Evolutionary conservation across 2,888 invertebrate species (phyloP).

Genomic region (Eilema depressum): DNA sequence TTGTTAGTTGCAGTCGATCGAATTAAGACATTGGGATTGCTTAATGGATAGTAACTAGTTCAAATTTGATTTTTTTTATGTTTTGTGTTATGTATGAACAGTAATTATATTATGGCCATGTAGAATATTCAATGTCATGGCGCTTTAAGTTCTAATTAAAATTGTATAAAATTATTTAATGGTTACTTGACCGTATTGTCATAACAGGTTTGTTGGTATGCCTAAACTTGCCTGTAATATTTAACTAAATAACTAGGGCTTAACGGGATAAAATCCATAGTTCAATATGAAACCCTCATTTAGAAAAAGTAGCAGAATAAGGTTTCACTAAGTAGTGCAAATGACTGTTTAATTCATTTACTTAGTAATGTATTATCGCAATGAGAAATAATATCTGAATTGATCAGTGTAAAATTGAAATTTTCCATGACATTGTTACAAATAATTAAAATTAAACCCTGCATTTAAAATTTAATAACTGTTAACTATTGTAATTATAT

Average conservation of each 20-base stretch:
- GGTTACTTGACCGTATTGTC: slow-evolving; percentile 50
- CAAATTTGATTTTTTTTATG: slow-evolving; percentile 64
- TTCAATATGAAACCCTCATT: slow-evolving; percentile 63
- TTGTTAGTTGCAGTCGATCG: slow-evolving; percentile 55
- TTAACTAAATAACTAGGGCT: slow-evolving; percentile 70
- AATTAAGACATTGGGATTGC: slow-evolving; percentile 59
- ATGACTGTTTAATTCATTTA: slow-evolving; percentile 56
- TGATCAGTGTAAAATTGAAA: slow-evolving; percentile 63
- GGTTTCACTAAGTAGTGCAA: slow-evolving; percentile 60
- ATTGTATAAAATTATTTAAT: slow-evolving; percentile 49
- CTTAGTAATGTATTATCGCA: slow-evolving; percentile 54
- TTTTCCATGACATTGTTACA: slow-evolving; percentile 83
- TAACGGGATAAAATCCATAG: slow-evolving; percentile 74
- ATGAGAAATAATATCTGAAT: slow-evolving; percentile 54
- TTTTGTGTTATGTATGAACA: slow-evolving; percentile 65
- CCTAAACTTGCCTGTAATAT: slow-evolving; percentile 81
- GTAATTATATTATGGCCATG: slow-evolving; percentile 59
- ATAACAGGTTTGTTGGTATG: slow-evolving; percentile 65
- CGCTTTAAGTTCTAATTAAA: slow-evolving; percentile 53
- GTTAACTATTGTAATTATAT: slow-evolving; percentile 84
- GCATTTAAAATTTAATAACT: slow-evolving; percentile 85
- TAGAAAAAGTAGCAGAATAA: slow-evolving; percentile 70
- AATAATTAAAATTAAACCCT: slow-evolving; percentile 67
- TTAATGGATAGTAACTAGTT: slow-evolving; percentile 59
- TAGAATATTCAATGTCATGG: slow-evolving; percentile 75